These are phyloP conservation scores for Tylochromis polylepis DNA, from an alignment of 2,113 vertebrate species.

Conservation along the genomic window DNA sequence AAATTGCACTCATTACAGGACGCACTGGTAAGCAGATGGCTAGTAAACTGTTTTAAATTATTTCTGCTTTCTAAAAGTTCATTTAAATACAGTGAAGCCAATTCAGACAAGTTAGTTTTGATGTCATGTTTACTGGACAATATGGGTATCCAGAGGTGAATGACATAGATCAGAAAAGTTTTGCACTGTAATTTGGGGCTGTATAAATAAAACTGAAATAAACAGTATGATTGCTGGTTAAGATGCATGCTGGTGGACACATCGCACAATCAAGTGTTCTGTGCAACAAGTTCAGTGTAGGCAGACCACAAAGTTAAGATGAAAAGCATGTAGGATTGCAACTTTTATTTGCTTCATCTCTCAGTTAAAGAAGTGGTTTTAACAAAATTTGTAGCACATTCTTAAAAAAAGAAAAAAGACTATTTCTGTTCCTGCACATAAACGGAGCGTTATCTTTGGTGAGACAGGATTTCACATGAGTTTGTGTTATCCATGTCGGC, in stretches of 20 bases:
- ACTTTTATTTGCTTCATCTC: not conserved
- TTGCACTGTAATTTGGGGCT: not conserved
- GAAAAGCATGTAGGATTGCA: not conserved
- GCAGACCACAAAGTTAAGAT: not conserved
- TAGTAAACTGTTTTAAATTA: constrained; percentile 24
- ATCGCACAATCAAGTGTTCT: not conserved
- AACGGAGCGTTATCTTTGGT: not conserved
- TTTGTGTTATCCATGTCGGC: not conserved
- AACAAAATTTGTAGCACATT: not conserved
- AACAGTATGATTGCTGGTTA: not conserved
- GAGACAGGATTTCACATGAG: not conserved
- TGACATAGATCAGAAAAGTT: not conserved
- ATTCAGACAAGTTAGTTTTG: not conserved
- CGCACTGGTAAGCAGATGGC: constrained; percentile 7
- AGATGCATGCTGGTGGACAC: not conserved
- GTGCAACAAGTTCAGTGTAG: not conserved
- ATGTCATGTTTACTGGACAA: not conserved
- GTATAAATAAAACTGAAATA: not conserved
- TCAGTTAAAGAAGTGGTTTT: not conserved
- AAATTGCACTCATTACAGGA: constrained; percentile 21
- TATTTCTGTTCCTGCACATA: not conserved
- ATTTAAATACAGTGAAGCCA: not conserved
- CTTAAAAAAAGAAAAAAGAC: not conserved
- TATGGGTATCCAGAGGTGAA: not conserved
- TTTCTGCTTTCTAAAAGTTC: not conserved